Evolutionary conservation across 2,797 vertebrate species (phyloP).

Genomic region (Sphenopsis melanotis): DNA sequence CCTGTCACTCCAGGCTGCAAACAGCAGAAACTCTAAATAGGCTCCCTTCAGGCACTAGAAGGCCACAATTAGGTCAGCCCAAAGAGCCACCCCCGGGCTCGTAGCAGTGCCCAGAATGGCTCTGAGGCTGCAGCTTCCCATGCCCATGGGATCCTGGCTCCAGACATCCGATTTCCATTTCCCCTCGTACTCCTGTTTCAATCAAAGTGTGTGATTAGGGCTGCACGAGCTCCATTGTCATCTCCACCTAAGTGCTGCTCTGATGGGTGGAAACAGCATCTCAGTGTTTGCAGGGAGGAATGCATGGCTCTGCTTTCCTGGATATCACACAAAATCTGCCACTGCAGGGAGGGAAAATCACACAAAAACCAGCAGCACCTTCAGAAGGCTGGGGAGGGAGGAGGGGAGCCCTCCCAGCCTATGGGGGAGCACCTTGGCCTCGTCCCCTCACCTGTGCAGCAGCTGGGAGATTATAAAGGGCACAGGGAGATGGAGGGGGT

Average conservation of each 20-base stretch:
- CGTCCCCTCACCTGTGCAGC: not conserved
- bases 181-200: not conserved
- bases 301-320: not conserved
- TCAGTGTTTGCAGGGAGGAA: not conserved
- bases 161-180: not conserved
- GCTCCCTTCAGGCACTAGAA: not conserved
- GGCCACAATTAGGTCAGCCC: not conserved
- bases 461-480: not conserved
- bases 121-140: not conserved
- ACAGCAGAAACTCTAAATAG: not conserved
- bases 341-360: not conserved
- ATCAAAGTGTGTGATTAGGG: constrained; percentile 14
- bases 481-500: fast-evolving
- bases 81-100: not conserved
- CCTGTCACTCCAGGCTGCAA: not conserved
- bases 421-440: not conserved
- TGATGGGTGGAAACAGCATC: constrained; percentile 11
- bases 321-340: not conserved
- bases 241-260: constrained; percentile 33
- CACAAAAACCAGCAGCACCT: fast-evolving
- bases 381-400: not conserved
- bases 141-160: not conserved
- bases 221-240: constrained; percentile 6
- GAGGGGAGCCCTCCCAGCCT: not conserved
- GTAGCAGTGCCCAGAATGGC: fast-evolving